Base-by-base conservation (phyloP, 2,888 invertebrate species). In the Drosophila quinaria region DNA sequence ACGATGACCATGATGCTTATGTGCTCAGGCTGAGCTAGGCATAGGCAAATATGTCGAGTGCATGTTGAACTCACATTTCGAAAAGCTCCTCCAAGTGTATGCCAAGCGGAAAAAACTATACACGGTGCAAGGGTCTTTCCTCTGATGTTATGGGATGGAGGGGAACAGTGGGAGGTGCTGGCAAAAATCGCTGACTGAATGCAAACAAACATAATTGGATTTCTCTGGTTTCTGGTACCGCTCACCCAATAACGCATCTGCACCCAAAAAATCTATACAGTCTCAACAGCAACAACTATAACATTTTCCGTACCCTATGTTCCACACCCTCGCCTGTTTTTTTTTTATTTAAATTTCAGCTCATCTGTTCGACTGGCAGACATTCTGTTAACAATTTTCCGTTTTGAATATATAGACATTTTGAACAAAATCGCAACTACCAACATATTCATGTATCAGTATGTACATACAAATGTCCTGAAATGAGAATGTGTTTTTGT, bases 131-230 rank as follows among this genome's bases (percentile, higher is more conserved):
- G 44, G n/a, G 8, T 10, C 19, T n/a, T 63, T 51, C 19, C n/a
- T 42, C 47, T 60, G 44, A 31, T 35, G 19, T 42, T 22, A 22
- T 2, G 17, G 10, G 8, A 4, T 22, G 52, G 42, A 37, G 31
- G 39, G 3, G 4, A 9, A 19, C 8, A 29, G 29, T 54, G 47
- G 37, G 42, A 3, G 33, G 19, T 37, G 47, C 52, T 66, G 64
- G 83, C 73, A 72, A 84, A 86, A 86, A 87, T 81, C 89, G 86
- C 86, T 87, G 87, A 87, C 89, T 87, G 87, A 87, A 85, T 80
- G 87, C 87, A 87, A 87, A 87, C 87, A 89, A 87, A 89, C 88
- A 87, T 87, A 87, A 87, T 87, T 87, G 87, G 89, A 87, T 87
- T 87, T 87, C 89, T 82, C 86, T 86, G 87, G 88, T 83, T 86